Evolutionary conservation across 2,888 invertebrate genomes (phyloP).

Genomic region (Ormyrus thymus): DNA sequence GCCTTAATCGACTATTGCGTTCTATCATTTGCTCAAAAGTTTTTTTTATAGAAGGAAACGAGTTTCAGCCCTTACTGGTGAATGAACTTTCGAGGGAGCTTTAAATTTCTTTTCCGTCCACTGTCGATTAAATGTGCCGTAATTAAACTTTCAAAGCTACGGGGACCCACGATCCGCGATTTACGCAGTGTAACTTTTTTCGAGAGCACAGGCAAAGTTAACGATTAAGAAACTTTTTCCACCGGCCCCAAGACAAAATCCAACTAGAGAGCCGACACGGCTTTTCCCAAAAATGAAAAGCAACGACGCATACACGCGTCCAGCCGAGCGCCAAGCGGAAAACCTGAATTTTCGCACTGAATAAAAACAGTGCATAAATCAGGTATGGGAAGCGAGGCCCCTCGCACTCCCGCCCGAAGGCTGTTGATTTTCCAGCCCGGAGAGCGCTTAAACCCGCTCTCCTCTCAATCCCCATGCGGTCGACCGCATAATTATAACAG

Average conservation of each 20-base stretch:
- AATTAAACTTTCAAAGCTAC: constrained; percentile 23
- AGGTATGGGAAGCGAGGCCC: no score
- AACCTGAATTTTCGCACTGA: no score
- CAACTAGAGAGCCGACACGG: no score
- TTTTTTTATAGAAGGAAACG: no score
- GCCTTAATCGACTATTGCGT: no score
- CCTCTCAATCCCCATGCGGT: not conserved
- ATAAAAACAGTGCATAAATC: no score
- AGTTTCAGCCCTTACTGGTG: not conserved
- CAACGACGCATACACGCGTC: no score
- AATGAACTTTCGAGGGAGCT: constrained; percentile 14
- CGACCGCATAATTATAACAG: not conserved
- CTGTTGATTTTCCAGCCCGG: not conserved
- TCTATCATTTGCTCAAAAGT: no score
- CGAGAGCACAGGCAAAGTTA: constrained; percentile 10
- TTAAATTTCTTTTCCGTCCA: constrained; percentile 12
- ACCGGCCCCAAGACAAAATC: not conserved
- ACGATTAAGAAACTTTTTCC: constrained; percentile 28
- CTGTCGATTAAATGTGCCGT: constrained; percentile 6
- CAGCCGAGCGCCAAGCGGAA: no score
- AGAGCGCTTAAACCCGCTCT: not conserved
- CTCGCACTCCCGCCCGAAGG: no score
- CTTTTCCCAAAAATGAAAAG: no score
- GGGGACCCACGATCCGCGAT: not conserved
- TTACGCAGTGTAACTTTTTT: constrained; percentile 22